Base-by-base conservation (phyloP, 2,888 invertebrate species). In the Scotopteryx bipunctaria region DNA sequence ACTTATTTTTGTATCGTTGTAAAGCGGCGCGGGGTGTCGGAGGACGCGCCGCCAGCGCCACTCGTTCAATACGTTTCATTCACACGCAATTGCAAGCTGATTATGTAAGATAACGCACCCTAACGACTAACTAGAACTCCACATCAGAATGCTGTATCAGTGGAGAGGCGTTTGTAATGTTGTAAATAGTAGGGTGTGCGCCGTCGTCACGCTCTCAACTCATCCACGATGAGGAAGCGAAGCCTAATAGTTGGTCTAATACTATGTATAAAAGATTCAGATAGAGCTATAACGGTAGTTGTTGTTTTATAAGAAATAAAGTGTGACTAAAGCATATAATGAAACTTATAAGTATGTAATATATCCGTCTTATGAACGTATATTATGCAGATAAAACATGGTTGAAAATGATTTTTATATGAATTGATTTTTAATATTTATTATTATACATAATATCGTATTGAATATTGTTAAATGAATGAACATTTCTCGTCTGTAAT, bases 341-440 rank as follows among this genome's bases (percentile, higher is more conserved):
- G 81, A 80, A 71, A 78, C 68, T 87, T 89, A 83, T 87, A n/a
- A n/a, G n/a, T n/a, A 83, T 88, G 87, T 80, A 71, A 81, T 81
- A 83, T 86, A 87, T 89, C 90, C 88, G 87, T 89, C 88, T 88
- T 88, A 87, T 89, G 89, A 89, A 85, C 70, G 82, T 80, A 78
- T 78, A 79, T 73, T 78, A 78, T 73, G 70, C 85, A 82, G 76
- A 80, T 82, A 71, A 76, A 79, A 81, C 69, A 81, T 81, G 81
- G 83, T 86, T 86, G 70, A 83, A 78, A 80, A 86, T 85, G 78
- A 77, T 88, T 90, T 87, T 86, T 86, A 87, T 88, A 88, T 81
- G 74, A 82, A 83, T 87, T 87, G 75, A 78, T 84, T 88, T 84
- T 78, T 77, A 76, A 82, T 83, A 83, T 84, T 78, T 83, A 83